Evolutionary conservation across 2,797 vertebrate genomes (phyloP).

Genomic region (Simalia tracyae): DNA sequence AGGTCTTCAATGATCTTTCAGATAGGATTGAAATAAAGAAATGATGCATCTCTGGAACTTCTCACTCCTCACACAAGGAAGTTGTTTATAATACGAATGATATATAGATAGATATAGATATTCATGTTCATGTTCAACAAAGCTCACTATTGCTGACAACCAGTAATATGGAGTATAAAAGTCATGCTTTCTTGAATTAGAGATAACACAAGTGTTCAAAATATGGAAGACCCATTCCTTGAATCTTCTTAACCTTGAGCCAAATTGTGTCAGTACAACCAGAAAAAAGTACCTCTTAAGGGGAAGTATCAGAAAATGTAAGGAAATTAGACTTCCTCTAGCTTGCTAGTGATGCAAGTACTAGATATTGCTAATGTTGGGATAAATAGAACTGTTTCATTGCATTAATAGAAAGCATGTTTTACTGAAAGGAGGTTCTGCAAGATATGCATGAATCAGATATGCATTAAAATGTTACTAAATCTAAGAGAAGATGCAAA

Average conservation of each 20-base stretch:
- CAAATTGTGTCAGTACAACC: background rate
- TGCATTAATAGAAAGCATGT: background rate
- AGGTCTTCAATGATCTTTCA: no score
- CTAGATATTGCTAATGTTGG: background rate
- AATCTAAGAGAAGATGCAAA: background rate
- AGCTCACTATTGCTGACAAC: background rate
- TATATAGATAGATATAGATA: no score
- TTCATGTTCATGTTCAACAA: background rate
- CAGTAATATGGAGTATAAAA: background rate
- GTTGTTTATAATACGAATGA: background rate
- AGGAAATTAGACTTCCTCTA: background rate
- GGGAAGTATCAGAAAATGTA: background rate
- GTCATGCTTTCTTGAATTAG: background rate
- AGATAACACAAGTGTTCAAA: background rate
- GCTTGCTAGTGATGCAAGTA: background rate
- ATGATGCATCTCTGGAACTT: background rate
- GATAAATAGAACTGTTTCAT: background rate
- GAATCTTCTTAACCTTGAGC: background rate
- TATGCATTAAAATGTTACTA: background rate
- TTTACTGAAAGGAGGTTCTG: background rate
- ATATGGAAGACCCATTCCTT: background rate
- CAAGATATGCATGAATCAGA: background rate
- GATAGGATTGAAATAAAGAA: background rate
- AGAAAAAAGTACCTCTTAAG: background rate
- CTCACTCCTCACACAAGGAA: background rate